Conservation (phyloP, 2,797 vertebrate genomes). For the Arnoldichthys spilopterus region DNA sequence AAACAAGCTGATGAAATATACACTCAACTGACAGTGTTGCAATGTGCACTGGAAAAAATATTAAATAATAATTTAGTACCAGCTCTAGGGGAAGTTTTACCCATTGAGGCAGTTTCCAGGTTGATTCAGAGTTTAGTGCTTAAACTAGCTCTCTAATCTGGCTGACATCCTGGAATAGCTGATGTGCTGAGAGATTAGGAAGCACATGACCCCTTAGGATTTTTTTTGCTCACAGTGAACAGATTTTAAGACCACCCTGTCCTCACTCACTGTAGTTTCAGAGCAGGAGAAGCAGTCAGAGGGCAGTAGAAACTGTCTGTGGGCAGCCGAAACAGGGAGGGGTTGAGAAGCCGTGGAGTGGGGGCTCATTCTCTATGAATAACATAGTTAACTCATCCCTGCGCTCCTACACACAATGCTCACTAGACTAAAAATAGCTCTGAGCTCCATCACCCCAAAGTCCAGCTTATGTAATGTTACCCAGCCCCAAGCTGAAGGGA, state of each 20-base stretch:
- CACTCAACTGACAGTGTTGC: neutral
- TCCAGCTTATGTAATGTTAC: constrained; percentile 24
- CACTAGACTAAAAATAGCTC: constrained; percentile 56
- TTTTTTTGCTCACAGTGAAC: neutral
- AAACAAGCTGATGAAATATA: neutral
- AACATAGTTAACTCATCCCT: constrained; percentile 69
- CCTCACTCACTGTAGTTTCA: constrained; percentile 12
- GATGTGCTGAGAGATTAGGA: constrained; percentile 22
- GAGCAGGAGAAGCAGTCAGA: neutral
- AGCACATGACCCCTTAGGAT: constrained; percentile 32
- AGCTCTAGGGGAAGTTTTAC: neutral
- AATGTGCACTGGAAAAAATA: no score
- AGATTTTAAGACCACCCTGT: constrained; percentile 23
- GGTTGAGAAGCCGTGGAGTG: constrained; percentile 43
- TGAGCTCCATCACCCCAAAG: constrained; percentile 39
- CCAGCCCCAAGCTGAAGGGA: constrained; percentile 58
- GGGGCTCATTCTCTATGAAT: constrained; percentile 71
- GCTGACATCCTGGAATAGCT: constrained; percentile 30
- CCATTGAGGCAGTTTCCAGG: neutral
- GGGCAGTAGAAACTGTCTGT: neutral
- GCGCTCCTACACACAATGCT: constrained; percentile 34
- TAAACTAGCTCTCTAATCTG: neutral
- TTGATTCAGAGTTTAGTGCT: neutral
- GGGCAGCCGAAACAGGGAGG: constrained; percentile 16
- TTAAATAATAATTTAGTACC: no score